A percentile compares a stretch with the other conserved stretches of the same genome.
These are phyloP conservation scores for Manduca sexta DNA, from an alignment of 1,140 invertebrate genomes.

Conservation along the genomic window DNA sequence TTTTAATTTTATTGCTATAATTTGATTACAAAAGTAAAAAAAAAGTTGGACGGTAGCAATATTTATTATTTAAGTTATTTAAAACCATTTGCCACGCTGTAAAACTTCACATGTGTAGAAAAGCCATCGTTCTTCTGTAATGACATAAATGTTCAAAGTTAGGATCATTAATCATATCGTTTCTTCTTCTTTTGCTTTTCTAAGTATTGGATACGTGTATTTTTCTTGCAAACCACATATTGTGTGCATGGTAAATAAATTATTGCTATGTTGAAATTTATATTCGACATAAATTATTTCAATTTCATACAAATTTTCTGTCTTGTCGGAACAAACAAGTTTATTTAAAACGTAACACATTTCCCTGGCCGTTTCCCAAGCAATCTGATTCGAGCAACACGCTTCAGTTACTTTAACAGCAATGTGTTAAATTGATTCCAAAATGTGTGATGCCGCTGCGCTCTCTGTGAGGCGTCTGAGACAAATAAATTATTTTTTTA, in stretches of 20 bases:
- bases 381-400: conserved; percentile 9
- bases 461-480: conserved; percentile 63
- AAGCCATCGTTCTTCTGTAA: too few relatives aligned
- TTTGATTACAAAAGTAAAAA: neutral
- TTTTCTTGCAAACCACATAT: too few relatives aligned
- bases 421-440: conserved; percentile 19
- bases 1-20: conserved; percentile 1
- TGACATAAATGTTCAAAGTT: too few relatives aligned
- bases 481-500: conserved; percentile 71
- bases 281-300: too few relatives aligned
- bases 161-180: too few relatives aligned
- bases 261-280: conserved; percentile 6
- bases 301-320: too few relatives aligned
- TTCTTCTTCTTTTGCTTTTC: too few relatives aligned
- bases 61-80: neutral
- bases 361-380: conserved; percentile 23
- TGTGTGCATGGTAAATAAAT: neutral
- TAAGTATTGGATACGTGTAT: too few relatives aligned
- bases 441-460: conserved; percentile 63
- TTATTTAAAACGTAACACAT: too few relatives aligned
- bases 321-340: too few relatives aligned
- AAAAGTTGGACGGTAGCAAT: neutral
- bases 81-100: too few relatives aligned
- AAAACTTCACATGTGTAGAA: too few relatives aligned
- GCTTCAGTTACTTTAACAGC: conserved; percentile 1